Conservation (phyloP, 1,140 invertebrate species). For the Xylocopa sonorina region DNA sequence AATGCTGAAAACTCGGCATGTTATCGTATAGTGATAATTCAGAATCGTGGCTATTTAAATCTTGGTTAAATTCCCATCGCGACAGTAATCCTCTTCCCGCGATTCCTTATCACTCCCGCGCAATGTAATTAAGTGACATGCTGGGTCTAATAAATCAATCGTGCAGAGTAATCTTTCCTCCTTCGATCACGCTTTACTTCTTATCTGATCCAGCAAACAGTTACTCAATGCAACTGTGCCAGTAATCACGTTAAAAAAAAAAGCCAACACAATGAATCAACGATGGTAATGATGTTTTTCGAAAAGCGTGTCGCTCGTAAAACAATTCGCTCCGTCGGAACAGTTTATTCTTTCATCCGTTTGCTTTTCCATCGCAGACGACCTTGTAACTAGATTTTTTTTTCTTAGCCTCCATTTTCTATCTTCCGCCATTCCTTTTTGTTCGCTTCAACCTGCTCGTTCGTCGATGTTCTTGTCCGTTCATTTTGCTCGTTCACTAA, state of each 20-base stretch:
- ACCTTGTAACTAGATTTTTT: too few species aligned
- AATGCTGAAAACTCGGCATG: accelerated
- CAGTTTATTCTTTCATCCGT: not conserved
- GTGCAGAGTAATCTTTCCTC: not conserved
- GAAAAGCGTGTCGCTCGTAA: not conserved
- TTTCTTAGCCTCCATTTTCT: too few species aligned
- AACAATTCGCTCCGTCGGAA: not conserved
- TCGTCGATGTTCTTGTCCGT: too few species aligned
- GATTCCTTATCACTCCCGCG: not conserved
- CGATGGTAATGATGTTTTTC: too few species aligned
- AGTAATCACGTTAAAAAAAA: too few species aligned
- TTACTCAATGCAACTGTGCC: not conserved
- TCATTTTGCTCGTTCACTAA: too few species aligned
- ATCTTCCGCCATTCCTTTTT: too few species aligned
- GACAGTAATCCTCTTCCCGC: not conserved
- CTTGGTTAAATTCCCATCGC: not conserved
- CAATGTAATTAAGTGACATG: not conserved
- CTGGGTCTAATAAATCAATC: not conserved
- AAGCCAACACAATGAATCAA: not conserved
- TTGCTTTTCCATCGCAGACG: not conserved
- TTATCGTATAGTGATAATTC: not conserved
- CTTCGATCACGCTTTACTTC: not conserved
- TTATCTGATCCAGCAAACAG: not conserved
- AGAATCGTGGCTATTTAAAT: not conserved
- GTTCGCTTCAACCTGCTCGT: too few species aligned